Evolutionary conservation across 2,113 vertebrate genomes (phyloP).

Genomic region (Notothenia coriiceps): DNA sequence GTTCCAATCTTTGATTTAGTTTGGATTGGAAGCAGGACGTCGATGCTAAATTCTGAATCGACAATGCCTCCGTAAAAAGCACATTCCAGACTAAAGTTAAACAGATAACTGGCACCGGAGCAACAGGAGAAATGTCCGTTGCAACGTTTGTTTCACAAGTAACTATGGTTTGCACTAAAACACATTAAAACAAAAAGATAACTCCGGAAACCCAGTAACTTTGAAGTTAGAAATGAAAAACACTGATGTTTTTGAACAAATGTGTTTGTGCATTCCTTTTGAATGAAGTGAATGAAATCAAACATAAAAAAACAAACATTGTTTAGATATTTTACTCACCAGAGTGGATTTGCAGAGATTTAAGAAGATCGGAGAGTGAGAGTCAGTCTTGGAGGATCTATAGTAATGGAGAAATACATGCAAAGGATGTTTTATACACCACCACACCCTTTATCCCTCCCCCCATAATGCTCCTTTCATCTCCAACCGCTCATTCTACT

Average conservation of each 20-base stretch:
- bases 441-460: slow-evolving; percentile 68
- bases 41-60: background rate
- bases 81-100: background rate
- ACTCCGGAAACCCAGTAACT: background rate
- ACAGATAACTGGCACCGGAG: background rate
- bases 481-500: slow-evolving; percentile 42
- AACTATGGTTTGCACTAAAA: background rate
- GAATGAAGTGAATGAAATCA: background rate
- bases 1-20: background rate
- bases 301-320: background rate
- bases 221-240: background rate
- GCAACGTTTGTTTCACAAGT: background rate
- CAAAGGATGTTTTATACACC: slow-evolving; percentile 63
- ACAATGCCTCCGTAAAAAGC: background rate
- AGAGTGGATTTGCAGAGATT: slow-evolving; percentile 14
- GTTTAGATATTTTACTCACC: slow-evolving; percentile 62
- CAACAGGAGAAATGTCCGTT: slow-evolving; percentile 1
- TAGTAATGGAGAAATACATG: slow-evolving; percentile 41
- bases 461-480: slow-evolving; percentile 30
- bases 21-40: background rate
- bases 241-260: background rate
- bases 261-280: rapidly evolving
- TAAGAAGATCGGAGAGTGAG: background rate
- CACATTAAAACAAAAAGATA: rapidly evolving
- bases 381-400: slow-evolving; percentile 27